phyloP scores from a whole-genome alignment of 2,113 vertebrate species.

The Mustelus asterias region DNA sequence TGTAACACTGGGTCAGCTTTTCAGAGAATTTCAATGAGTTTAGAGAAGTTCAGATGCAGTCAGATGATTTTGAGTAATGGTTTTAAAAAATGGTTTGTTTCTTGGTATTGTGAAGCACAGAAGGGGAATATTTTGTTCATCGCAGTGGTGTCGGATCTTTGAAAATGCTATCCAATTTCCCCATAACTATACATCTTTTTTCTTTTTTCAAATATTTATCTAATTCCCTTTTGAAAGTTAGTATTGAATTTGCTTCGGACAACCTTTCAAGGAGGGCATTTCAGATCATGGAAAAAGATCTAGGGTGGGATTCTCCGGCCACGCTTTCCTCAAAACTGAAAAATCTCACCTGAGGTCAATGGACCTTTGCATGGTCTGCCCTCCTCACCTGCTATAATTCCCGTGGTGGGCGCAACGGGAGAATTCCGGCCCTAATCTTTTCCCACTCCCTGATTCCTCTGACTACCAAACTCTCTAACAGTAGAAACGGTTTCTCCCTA shows the following conservation, averaged over 20 bases:
- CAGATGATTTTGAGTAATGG: not conserved
- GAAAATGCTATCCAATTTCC: not conserved
- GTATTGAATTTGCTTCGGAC: not conserved
- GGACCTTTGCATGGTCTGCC: no score
- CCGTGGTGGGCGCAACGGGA: no score
- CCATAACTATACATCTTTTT: not conserved
- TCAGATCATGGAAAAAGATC: not conserved
- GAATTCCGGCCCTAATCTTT: no score
- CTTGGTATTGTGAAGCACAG: not conserved
- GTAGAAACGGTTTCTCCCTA: not conserved
- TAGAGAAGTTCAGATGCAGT: not conserved
- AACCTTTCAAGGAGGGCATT: not conserved
- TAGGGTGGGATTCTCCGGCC: no score
- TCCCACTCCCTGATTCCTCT: not conserved
- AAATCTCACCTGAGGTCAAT: no score
- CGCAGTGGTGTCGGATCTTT: not conserved
- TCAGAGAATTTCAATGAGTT: not conserved
- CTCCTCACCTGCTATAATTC: no score
- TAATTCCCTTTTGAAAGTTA: not conserved
- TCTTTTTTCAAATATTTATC: not conserved
- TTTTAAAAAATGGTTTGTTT: not conserved
- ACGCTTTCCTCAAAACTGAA: no score
- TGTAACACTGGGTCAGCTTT: not conserved
- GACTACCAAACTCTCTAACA: not conserved
- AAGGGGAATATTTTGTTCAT: not conserved